Evolutionary conservation across 2,113 vertebrate species (phyloP), one percentile per base, ranked within the genome.

Genomic region (Epinephelus fuscoguttatus): DNA sequence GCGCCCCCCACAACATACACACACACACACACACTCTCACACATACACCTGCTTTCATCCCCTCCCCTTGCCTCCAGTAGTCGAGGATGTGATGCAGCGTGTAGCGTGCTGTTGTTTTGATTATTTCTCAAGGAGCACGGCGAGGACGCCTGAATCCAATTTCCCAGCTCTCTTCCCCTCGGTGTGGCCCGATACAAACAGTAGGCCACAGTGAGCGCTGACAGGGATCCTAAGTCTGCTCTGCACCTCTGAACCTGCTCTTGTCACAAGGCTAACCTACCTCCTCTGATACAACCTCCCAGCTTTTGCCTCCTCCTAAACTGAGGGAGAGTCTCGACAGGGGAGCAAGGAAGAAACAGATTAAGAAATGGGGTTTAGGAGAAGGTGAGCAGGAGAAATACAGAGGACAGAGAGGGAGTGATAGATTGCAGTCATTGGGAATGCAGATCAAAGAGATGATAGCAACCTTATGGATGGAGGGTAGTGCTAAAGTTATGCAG

Each of bases 21-120:
- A 45, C 68, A 45, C 45, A 45, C 78, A 79, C 53, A 68, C 70
- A 45, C 52, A 52, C 73, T 25, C 60, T 47, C 40, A 62, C 57
- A 47, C 68, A 72, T 68, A 77, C 23, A 60, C 55, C 69, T 90
- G 84, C 82, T 89, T 90, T 85, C 89, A 86, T 84, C 76, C 66
- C 30, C 69, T 78, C 74, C 30, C 56, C 74, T 60, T n/a, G 81
- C 80, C 76, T 87, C 68, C 69, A 85, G 80, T 80, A 72, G 84
- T 68, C 6, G 42, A 78, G 74, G 62, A 84, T 78, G 89, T 83
- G 87, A 85, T 83, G 86, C 78, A 21, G 86, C 40, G 37, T 70
- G 81, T 66, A 45, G 69, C 25, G 15, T 45, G 72, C 67, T 70
- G 81, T 79, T 90, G 79, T 88, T 86, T 84, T 78, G 79, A 79